Conservation (phyloP, 2,113 vertebrate species). For the Rhea pennata region DNA sequence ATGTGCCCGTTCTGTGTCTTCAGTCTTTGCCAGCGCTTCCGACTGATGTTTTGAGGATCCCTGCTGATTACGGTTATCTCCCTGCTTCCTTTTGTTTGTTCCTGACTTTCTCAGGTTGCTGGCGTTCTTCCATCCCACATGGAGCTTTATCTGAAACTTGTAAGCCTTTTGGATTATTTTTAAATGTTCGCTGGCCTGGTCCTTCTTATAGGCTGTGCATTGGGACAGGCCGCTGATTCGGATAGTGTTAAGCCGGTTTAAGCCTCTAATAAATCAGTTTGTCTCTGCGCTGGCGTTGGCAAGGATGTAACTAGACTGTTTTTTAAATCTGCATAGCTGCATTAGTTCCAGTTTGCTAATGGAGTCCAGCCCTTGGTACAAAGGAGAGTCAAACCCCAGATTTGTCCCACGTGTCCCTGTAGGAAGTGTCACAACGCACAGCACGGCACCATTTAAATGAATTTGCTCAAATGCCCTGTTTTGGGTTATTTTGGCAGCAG, state of each 20-base stretch:
- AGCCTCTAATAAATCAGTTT: constrained; percentile 6
- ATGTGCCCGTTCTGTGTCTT: not conserved
- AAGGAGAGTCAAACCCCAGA: not conserved
- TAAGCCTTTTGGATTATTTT: not conserved
- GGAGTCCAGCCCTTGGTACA: not conserved
- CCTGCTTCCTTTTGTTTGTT: not conserved
- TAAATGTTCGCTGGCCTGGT: not conserved
- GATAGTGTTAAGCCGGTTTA: not conserved
- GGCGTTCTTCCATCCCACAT: not conserved
- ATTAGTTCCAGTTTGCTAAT: not conserved
- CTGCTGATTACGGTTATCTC: constrained; percentile 21
- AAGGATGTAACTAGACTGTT: not conserved
- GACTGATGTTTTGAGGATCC: not conserved
- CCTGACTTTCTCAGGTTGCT: not conserved
- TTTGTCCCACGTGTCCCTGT: not conserved
- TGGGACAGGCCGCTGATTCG: not conserved
- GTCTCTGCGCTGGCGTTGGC: not conserved
- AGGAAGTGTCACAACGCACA: not conserved
- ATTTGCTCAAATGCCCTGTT: not conserved
- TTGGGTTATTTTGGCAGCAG: constrained; percentile 16
- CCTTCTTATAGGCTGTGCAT: accelerated
- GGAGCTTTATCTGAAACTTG: not conserved
- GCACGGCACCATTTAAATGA: not conserved
- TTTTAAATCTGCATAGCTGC: not conserved
- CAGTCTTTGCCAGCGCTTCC: not conserved